Evolutionary conservation across 2,888 invertebrate species (phyloP), one percentile per base, ranked within the genome.

Genomic region (Scotopteryx bipunctaria): DNA sequence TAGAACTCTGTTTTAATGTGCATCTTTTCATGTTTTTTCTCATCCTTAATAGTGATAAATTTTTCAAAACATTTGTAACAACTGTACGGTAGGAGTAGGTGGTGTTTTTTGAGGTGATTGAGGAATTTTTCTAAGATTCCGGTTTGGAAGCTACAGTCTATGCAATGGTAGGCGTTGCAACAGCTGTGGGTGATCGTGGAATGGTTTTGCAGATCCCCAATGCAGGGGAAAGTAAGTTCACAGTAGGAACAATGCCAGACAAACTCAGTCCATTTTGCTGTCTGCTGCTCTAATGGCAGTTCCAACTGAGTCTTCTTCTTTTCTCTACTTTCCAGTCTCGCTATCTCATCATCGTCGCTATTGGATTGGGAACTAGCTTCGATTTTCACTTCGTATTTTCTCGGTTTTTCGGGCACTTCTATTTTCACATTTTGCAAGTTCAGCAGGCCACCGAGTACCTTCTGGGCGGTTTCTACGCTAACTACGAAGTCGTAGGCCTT

Each of bases 61-160:
- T 44, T 44, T 3, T 44, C 25, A 1, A 17, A 44, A n/a, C 44
- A 44, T 27, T 36, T 35, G n/a, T 36, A 44, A 13, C 44, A 44
- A 0, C 35, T 17, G 14, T 44, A 44, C 1, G 44, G 44, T 13
- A 44, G 13, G 13, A 44, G 44, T 3, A 44, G 17, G 17, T 44
- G 44, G 14, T 44, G 44, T 35, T 44, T 44, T 27, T 44, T 44
- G 3, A 44, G 27, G 6, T 44, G 44, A 6, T 36, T 17, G 5
- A 44, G 35, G 14, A 44, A 44, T 36, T 44, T 44, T 5, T 44
- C 44, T n/a, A 44, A 16, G 17, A 44, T 36, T 3, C 44, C 44
- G 1, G 16, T 27, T 19, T 36, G 35, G 17, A 17, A 44, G 13
- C 36, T 35, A n/a, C 44, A 44, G 27, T 44, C 17, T 5, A 27